These are phyloP conservation scores for Dermochelys coriacea DNA, from an alignment of 2,797 vertebrate genomes.

Conservation along the genomic window DNA sequence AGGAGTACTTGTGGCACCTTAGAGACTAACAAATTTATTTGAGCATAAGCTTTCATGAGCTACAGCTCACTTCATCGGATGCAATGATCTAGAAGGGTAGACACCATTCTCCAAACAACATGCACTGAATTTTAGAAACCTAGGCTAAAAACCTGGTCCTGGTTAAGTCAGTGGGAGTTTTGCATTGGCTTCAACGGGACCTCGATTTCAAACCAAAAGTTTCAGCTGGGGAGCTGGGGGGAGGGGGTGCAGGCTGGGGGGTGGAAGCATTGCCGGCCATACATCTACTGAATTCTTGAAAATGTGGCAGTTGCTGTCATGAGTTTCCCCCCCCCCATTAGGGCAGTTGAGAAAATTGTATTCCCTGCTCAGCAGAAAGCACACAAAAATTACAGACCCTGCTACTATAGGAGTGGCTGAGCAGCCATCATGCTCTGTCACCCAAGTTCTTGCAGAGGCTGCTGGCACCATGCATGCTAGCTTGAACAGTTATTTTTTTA, in stretches of 20 bases:
- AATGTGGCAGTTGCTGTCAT: neutral
- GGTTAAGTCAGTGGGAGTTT: neutral
- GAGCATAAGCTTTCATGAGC: too few relatives aligned
- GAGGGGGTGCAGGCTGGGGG: too few relatives aligned
- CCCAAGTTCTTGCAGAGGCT: neutral
- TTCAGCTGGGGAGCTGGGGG: neutral
- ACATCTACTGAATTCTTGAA: neutral
- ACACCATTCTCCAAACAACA: neutral
- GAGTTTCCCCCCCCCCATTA: too few relatives aligned
- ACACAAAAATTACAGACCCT: neutral
- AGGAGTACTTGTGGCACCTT: too few relatives aligned
- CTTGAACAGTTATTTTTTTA: neutral
- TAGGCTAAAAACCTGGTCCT: neutral
- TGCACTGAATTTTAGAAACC: neutral
- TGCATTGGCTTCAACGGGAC: neutral
- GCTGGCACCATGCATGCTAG: neutral
- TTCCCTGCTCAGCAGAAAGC: neutral
- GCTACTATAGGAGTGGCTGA: neutral
- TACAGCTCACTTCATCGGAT: too few relatives aligned
- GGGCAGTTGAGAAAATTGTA: neutral
- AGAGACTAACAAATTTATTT: too few relatives aligned
- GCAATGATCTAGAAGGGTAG: neutral
- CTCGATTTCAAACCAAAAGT: neutral
- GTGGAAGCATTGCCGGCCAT: neutral
- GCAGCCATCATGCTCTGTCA: neutral